Evolutionary conservation across 2,797 vertebrate genomes (phyloP), one percentile per base, ranked within the genome.

Genomic region (Numenius phaeopus): DNA sequence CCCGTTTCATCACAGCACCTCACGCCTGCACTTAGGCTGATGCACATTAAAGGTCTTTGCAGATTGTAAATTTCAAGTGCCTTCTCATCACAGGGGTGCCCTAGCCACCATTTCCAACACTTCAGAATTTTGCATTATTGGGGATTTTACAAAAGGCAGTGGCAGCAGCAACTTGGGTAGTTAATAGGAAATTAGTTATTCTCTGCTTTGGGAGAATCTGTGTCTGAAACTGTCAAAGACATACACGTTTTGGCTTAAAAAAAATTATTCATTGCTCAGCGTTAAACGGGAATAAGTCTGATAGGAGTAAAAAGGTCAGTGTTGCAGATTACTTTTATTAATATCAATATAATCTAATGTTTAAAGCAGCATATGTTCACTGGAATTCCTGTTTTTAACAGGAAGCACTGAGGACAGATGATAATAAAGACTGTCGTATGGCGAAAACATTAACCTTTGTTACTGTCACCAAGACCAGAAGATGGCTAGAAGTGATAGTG

Each of bases 21-120:
- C n/a, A 39, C 22, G 29, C 0, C 1, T 21, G 46, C 26, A 3
- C 27, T 54, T 76, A 54, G 14, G 20, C 15, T 32, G 37, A 73
- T 30, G 9, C 5, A n/a, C 17, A 9, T 37, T 37, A 49, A 78
- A 83, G 4, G 6, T 39, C 26, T 70, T 78, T 58, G 27, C 15
- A 26, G 24, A 5, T 20, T 52, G 2, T 55, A 78, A 47, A 15
- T 81, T 61, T 19, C 5, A 78, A 70, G n/a, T 71, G 49, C 13
- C 10, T 78, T 8, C 2, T 84, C 29, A 32, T 72, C 46, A 49
- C 26, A 64, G 19, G 26, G 11, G 11, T 61, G 15, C 32, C 23
- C 39, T 44, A 92, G 29, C 55, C 29, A 59, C n/a, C 1, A 1
- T 4, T 4, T 66, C 44, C 40, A 55, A 0, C 10, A 13, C 3